Conservation (phyloP, 2,113 vertebrate genomes). For the Antechinus flavipes region DNA sequence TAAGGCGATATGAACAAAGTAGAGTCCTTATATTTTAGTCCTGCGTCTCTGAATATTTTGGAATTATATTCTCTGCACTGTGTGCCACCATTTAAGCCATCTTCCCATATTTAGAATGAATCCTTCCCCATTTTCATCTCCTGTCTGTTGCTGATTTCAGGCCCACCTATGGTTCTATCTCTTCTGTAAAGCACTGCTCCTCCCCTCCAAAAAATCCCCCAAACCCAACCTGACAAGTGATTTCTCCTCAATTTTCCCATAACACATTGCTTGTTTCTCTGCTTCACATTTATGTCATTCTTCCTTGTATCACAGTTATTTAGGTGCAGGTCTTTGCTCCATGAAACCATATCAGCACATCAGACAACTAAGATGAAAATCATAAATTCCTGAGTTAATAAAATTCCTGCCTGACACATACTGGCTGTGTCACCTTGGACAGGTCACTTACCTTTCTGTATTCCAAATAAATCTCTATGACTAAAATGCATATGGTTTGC, state of each 20-base stretch:
- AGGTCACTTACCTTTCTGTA: not conserved
- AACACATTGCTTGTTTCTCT: not conserved
- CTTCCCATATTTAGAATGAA: not conserved
- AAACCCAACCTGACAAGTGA: not conserved
- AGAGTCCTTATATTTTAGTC: not conserved
- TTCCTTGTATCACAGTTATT: not conserved
- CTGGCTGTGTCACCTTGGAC: not conserved
- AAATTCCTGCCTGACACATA: not conserved
- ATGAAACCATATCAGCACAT: not conserved
- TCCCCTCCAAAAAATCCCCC: not conserved
- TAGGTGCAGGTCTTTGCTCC: not conserved
- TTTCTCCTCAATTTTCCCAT: not conserved
- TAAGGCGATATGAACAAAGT: not conserved
- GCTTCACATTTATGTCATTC: not conserved
- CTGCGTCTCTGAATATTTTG: not conserved
- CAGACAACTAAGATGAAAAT: not conserved
- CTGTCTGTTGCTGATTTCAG: not conserved
- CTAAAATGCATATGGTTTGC: not conserved
- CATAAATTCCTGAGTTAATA: not conserved
- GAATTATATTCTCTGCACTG: not conserved
- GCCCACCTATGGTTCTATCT: not conserved
- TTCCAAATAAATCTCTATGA: not conserved
- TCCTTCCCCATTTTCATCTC: not conserved
- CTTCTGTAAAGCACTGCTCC: not conserved
- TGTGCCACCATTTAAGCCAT: not conserved